Conservation (phyloP, 2,113 vertebrate species). For the Python bivittatus region DNA sequence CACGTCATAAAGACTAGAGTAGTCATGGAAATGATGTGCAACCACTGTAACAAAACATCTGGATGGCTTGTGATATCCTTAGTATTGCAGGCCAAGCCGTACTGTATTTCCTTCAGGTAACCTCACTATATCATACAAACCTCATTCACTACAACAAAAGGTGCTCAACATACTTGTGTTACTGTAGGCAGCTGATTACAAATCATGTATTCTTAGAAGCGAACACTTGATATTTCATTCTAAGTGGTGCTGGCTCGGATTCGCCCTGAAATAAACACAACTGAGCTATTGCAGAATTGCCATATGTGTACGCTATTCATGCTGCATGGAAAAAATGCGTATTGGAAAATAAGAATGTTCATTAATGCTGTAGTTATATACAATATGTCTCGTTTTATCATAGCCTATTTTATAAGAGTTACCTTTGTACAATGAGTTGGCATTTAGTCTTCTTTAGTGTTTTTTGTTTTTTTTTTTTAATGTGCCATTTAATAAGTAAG, state of each 20-base stretch:
- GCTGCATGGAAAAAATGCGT: conserved; percentile 58
- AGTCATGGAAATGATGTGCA: conserved; percentile 52
- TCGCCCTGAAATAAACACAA: conserved; percentile 67
- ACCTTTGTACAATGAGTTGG: conserved; percentile 74
- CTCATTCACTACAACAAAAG: conserved; percentile 61
- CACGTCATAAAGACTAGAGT: conserved; percentile 15
- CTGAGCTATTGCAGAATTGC: conserved; percentile 69
- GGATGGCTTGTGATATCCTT: conserved; percentile 70
- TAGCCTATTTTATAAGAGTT: conserved; percentile 75
- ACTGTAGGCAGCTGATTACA: conserved; percentile 71
- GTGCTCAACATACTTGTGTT: conserved; percentile 57
- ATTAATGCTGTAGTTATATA: conserved; percentile 79
- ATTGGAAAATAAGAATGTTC: conserved; percentile 69
- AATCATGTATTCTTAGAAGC: conserved; percentile 48
- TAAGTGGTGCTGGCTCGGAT: conserved; percentile 70
- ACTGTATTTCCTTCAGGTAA: conserved; percentile 72
- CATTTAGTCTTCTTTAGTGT: conserved; percentile 71
- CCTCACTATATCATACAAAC: conserved; percentile 62
- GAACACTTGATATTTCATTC: conserved; percentile 47
- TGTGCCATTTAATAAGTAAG: conserved; percentile 62
- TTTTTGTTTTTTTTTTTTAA: conserved; percentile 48
- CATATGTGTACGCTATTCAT: conserved; percentile 64
- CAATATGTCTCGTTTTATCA: conserved; percentile 74
- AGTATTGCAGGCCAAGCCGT: conserved; percentile 67
- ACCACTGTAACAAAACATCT: conserved; percentile 80